Evolutionary conservation across 2,888 invertebrate genomes (phyloP).

Genomic region (Drosophila melanocephala): DNA sequence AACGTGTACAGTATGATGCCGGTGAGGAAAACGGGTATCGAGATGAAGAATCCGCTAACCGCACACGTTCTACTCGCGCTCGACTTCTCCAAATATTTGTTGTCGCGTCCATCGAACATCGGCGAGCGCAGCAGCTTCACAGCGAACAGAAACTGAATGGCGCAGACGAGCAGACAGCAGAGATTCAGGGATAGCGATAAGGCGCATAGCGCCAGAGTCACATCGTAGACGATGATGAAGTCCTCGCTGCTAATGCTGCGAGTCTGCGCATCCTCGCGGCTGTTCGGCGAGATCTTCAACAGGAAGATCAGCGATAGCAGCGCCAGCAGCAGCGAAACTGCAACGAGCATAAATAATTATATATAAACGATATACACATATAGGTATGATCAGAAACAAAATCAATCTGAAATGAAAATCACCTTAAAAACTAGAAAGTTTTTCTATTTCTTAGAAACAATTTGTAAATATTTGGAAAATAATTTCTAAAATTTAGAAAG

Average conservation of each 20-base stretch:
- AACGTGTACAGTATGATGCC: conserved; percentile 96
- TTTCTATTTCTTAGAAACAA: not conserved
- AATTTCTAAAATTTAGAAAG: not conserved
- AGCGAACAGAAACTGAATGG: conserved; percentile 97
- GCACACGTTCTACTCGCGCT: conserved; percentile 96
- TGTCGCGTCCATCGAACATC: conserved; percentile 92
- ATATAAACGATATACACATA: not conserved
- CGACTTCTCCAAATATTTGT: conserved; percentile 96
- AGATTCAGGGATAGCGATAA: conserved; percentile 94
- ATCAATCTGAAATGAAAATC: not conserved
- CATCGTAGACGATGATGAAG: conserved; percentile 95
- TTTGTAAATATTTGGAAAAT: not conserved
- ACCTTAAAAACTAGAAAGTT: not conserved
- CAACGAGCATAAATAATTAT: conserved; percentile 28
- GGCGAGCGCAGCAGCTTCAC: conserved; percentile 95
- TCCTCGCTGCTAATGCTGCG: conserved; percentile 89
- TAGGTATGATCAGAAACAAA: not conserved
- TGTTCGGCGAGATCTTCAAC: conserved; percentile 91
- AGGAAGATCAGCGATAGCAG: conserved; percentile 93
- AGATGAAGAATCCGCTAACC: conserved; percentile 96
- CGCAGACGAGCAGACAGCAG: conserved; percentile 96
- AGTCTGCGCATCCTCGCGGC: conserved; percentile 85
- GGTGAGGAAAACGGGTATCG: conserved; percentile 96
- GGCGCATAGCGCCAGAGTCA: conserved; percentile 95
- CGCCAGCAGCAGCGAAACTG: conserved; percentile 92